Evolutionary conservation across 2,797 vertebrate genomes (phyloP).

Genomic region (Enteromius fasciolatus): DNA sequence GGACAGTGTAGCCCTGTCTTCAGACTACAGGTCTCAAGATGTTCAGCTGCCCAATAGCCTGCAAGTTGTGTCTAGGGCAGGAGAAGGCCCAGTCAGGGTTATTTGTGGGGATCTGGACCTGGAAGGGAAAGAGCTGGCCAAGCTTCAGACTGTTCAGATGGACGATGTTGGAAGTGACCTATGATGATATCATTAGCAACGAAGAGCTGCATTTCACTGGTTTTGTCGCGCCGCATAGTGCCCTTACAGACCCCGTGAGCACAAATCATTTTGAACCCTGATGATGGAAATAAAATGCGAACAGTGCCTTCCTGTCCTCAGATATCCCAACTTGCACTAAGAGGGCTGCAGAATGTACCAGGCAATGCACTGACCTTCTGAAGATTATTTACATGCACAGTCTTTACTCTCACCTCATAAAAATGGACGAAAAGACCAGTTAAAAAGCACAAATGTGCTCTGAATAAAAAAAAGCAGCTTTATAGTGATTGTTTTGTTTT

Average conservation of each 20-base stretch:
- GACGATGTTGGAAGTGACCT: slow-evolving; percentile 97
- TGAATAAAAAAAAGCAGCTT: slow-evolving; percentile 52
- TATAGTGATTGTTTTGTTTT: slow-evolving; percentile 50
- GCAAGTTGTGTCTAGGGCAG: slow-evolving; percentile 42
- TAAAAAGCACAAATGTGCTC: slow-evolving; percentile 47
- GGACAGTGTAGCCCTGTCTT: slow-evolving; percentile 70
- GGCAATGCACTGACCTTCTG: slow-evolving; percentile 58
- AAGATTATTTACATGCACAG: slow-evolving; percentile 54
- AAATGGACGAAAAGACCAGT: slow-evolving; percentile 20
- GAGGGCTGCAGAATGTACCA: slow-evolving; percentile 60
- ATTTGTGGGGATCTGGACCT: slow-evolving; percentile 92
- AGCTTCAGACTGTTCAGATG: slow-evolving; percentile 94
- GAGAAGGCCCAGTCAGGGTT: slow-evolving; percentile 74
- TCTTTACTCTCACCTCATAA: slow-evolving; percentile 49
- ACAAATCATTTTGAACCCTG: slow-evolving; percentile 43
- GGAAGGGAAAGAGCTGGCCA: slow-evolving; percentile 86
- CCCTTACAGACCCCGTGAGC: slow-evolving; percentile 47
- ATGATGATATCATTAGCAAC: slow-evolving; percentile 69
- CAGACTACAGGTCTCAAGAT: slow-evolving; percentile 84
- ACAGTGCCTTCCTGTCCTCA: slow-evolving; percentile 60
- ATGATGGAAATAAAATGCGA: slow-evolving; percentile 42
- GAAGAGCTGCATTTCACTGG: slow-evolving; percentile 46
- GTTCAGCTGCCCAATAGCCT: slow-evolving; percentile 61
- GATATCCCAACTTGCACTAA: slow-evolving; percentile 55
- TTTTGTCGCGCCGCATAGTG: slow-evolving; percentile 40